Evolutionary conservation across 1,140 invertebrate genomes (phyloP), one percentile per base, ranked within the genome.

Genomic region (Lordiphosa mommai): DNA sequence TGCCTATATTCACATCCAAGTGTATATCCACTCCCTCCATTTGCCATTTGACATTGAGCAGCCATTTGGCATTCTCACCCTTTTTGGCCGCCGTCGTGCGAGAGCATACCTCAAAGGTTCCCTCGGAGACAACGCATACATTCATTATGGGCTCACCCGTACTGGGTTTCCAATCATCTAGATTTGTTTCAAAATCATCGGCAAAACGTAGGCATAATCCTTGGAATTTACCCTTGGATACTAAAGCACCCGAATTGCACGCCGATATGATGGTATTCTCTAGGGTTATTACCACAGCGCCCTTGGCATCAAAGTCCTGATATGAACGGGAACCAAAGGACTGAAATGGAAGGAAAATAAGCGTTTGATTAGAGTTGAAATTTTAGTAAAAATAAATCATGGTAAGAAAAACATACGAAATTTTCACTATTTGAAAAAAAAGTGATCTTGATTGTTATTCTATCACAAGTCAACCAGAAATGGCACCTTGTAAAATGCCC

Each of bases 21-120:
- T 99, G 96, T 52, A 99, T 97, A 85, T 99, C 97, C 10, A 99
- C 97, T 49, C 98, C 98, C 90, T 99, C 96, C 98, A 99, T 99
- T 90, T 99, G 95, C 97, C 98, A 99, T 65, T 97, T 95, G 0
- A 99, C 96, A 89, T 99, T 99, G 17, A 99, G 90, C 64, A 99
- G 93, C 98, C 98, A 99, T 89, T 99, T 99, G 1, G 98, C 97
- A 90, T 98, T 99, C 89, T 97, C 96, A 92, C 79, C 84, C 80
- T 92, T 93, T 82, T 94, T 94, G 29, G 94, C 93, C 3, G 95
- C 94, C 27, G 95, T 93, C 2, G 97, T 98, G 58, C 95, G 91
- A 58, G 96, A 98, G 89, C 97, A 98, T 0, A 99, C 96, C 91
- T 99, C 97, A 88, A 98, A 99, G 6, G 97, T 99, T 17, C 98